A percentile compares a stretch with the other conserved stretches of the same genome.
Conservation (phyloP, 2,113 vertebrate genomes). For the Lepisosteus oculatus region DNA sequence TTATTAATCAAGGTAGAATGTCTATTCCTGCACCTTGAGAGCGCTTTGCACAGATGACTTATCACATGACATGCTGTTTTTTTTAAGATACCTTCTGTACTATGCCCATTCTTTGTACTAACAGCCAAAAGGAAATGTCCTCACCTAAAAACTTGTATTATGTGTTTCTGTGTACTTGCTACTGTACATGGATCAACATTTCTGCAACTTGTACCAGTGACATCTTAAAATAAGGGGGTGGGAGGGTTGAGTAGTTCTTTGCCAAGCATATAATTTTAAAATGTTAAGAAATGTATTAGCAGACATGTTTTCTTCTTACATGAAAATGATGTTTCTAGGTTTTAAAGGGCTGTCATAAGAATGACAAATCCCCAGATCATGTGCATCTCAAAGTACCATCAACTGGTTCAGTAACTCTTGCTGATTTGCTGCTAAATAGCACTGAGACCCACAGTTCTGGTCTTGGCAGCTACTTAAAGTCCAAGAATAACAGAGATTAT, state of each 20-base stretch:
- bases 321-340: background rate
- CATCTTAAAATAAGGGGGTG: conserved; percentile 28
- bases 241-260: conserved; percentile 15
- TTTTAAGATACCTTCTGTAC: too few relatives aligned
- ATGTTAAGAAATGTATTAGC: conserved; percentile 42
- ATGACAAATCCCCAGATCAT: conserved; percentile 42
- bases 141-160: background rate
- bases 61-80: too few relatives aligned
- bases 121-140: too few relatives aligned
- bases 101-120: too few relatives aligned
- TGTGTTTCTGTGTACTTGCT: conserved; percentile 10
- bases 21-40: conserved; percentile 29
- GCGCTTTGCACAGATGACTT: conserved; percentile 21
- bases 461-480: conserved; percentile 63
- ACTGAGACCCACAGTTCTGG: conserved; percentile 61
- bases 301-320: background rate
- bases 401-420: conserved; percentile 54
- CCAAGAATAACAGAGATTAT: conserved; percentile 29
- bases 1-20: conserved; percentile 18
- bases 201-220: conserved; percentile 33
- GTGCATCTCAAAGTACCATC: conserved; percentile 60
- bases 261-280: conserved; percentile 32
- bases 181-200: conserved; percentile 26
- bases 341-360: conserved; percentile 30
- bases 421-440: conserved; percentile 73